Evolutionary conservation across 2,888 invertebrate genomes (phyloP).

Genomic region (Drosophila dives): DNA sequence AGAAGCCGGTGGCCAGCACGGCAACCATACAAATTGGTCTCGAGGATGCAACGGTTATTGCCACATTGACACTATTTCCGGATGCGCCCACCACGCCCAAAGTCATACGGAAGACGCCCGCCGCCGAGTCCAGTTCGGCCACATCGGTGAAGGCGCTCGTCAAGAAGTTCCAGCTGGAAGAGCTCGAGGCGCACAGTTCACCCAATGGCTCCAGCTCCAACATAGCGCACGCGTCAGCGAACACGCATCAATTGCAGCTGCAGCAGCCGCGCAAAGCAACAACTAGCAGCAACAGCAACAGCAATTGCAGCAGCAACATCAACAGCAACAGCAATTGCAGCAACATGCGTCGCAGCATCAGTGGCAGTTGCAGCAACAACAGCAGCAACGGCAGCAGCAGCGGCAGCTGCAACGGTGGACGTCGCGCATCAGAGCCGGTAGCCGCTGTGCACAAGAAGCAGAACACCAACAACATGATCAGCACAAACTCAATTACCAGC

Average conservation of each 20-base stretch:
- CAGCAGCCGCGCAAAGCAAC: constrained; percentile 51
- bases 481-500: constrained; percentile 22
- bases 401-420: constrained; percentile 45
- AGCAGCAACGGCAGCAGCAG: constrained; percentile 23
- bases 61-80: constrained; percentile 85
- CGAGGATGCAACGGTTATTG: constrained; percentile 70
- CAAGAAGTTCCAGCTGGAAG: constrained; percentile 84
- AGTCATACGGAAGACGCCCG: constrained; percentile 88
- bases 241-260: constrained; percentile 27
- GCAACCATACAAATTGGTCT: constrained; percentile 74
- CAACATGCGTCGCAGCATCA: constrained; percentile 42
- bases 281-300: constrained; percentile 31
- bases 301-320: constrained; percentile 36
- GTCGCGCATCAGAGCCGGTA: constrained; percentile 76
- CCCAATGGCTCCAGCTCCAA: constrained; percentile 21
- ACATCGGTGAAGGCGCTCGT: constrained; percentile 85
- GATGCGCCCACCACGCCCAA: constrained; percentile 89
- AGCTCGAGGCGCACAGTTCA: constrained; percentile 41
- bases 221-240: constrained; percentile 6
- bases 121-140: constrained; percentile 86
- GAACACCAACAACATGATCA: constrained; percentile 29
- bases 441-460: constrained; percentile 70
- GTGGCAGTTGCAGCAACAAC: constrained; percentile 37
- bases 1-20: constrained; percentile 71
- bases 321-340: constrained; percentile 36